Conservation (phyloP, 2,888 invertebrate species). For the Tipula helvola region DNA sequence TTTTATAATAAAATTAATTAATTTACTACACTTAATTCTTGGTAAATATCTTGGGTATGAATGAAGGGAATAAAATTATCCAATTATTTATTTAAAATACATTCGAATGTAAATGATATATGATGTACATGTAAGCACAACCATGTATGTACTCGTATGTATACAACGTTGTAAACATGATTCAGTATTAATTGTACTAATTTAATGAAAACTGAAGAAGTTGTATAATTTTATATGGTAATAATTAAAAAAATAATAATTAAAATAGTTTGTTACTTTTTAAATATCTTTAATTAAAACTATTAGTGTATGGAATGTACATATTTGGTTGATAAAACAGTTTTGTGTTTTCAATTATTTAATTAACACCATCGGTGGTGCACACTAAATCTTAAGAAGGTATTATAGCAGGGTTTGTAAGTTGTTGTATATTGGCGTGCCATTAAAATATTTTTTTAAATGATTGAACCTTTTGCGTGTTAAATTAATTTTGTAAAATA, state of each 20-base stretch:
- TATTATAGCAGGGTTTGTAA: no score
- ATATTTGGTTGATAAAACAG: not conserved
- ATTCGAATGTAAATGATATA: not conserved
- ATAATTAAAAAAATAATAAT: not conserved
- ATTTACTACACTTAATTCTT: not conserved
- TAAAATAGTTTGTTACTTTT: not conserved
- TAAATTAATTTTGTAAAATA: no score
- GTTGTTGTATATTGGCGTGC: no score
- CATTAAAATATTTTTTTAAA: no score
- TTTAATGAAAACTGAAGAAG: not conserved
- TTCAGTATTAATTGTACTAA: not conserved
- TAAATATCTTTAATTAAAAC: not conserved
- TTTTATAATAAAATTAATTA: not conserved
- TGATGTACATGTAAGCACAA: not conserved
- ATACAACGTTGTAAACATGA: not conserved
- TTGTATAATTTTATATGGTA: not conserved
- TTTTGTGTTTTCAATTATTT: not conserved
- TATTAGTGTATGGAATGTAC: not conserved
- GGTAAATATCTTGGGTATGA: not conserved
- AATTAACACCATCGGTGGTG: no score
- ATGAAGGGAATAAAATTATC: not conserved
- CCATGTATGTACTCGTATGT: not conserved
- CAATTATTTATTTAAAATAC: not conserved
- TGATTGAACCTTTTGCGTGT: no score
- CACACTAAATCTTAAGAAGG: no score